Evolutionary conservation across 2,888 invertebrate species (phyloP).

Genomic region (Epistrophe grossulariae): DNA sequence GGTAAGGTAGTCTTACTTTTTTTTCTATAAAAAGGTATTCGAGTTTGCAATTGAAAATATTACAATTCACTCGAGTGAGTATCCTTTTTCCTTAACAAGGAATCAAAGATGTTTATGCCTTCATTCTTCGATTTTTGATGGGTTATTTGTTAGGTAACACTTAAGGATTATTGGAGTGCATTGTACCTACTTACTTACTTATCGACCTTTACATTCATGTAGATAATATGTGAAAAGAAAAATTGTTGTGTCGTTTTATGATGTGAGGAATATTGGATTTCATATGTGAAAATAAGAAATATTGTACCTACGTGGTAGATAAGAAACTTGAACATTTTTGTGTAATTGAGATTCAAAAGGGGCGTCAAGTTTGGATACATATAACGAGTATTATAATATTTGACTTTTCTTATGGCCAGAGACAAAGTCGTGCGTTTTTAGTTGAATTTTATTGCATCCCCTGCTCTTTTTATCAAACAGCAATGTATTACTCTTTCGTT

Average conservation of each 20-base stretch:
- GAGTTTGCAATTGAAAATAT: constrained; percentile 61
- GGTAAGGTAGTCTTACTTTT: neutral
- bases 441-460: no score
- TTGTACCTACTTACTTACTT: neutral
- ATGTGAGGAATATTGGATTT: constrained; percentile 18
- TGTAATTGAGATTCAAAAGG: constrained; percentile 8
- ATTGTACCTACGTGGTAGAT: neutral
- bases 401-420: no score
- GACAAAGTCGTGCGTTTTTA: no score
- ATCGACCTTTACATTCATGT: neutral
- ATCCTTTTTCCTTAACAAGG: constrained; percentile 47
- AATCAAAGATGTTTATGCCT: constrained; percentile 58
- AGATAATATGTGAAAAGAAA: neutral
- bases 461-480: no score
- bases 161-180: constrained; percentile 46
- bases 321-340: neutral
- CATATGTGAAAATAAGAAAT: neutral
- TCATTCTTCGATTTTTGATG: constrained; percentile 40
- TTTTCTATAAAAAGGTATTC: constrained; percentile 33
- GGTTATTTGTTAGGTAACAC: constrained; percentile 69
- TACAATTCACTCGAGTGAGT: constrained; percentile 62
- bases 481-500: no score
- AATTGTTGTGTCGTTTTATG: constrained; percentile 22
- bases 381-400: no score
- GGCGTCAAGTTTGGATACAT: neutral